Conservation (phyloP, 1,140 invertebrate species). For the Oppia nitens region DNA sequence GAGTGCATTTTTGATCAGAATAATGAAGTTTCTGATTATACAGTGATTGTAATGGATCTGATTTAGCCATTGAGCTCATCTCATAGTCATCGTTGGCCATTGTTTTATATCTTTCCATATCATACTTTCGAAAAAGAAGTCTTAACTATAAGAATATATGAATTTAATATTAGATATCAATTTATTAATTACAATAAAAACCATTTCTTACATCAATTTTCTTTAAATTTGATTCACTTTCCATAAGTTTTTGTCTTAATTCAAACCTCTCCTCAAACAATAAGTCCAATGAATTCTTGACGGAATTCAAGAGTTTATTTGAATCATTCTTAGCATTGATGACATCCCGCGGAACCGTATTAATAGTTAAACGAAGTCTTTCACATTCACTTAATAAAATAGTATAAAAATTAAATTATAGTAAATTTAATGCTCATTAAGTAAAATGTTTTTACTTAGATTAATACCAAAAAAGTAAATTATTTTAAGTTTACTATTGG, state of each 20-base stretch:
- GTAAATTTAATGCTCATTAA: too few relatives aligned
- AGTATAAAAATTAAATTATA: too few relatives aligned
- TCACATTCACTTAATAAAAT: too few relatives aligned
- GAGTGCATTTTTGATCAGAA: neutral
- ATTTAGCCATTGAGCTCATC: neutral
- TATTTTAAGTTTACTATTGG: too few relatives aligned
- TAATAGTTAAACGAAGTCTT: neutral
- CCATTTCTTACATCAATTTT: slow-evolving; percentile 14
- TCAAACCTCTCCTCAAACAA: slow-evolving; percentile 11
- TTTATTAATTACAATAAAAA: neutral
- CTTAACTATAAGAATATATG: slow-evolving; percentile 1
- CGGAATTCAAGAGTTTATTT: slow-evolving; percentile 6
- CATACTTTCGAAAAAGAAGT: slow-evolving; percentile 4
- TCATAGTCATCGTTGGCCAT: neutral
- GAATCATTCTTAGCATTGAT: neutral
- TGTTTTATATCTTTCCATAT: slow-evolving; percentile 2
- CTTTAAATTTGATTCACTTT: slow-evolving; percentile 15
- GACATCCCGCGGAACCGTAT: neutral
- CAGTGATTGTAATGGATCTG: neutral
- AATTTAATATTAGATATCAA: neutral
- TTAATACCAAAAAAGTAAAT: too few relatives aligned
- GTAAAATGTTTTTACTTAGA: too few relatives aligned
- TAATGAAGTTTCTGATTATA: slow-evolving; percentile 14
- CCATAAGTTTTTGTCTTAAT: slow-evolving; percentile 10
- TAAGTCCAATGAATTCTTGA: slow-evolving; percentile 10